Base-by-base conservation (phyloP, 1,140 invertebrate species). In the Drosophila santomea region DNA sequence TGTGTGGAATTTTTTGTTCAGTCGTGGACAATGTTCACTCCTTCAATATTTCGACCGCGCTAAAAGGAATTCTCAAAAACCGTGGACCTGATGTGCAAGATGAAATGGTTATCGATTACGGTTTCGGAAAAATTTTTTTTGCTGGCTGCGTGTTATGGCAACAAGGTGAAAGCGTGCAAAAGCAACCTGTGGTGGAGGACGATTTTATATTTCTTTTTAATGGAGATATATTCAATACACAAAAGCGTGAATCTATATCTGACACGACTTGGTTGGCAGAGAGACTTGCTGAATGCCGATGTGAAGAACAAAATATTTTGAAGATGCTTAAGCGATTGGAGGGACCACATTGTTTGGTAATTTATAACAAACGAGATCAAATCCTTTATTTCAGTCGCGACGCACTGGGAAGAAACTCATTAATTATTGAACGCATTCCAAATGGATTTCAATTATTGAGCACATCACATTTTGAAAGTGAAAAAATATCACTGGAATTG, bases 281-380 rank as follows among this genome's bases (percentile, higher is more conserved):
- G 0, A 32, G 67, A 51, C 23, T 90, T 4, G 10, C 11, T 3
- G 7, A 73, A 54, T 82, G 77, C 39, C n/a, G 51, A 36, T 35
- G 25, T 4, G 51, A 74, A 7, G 48, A 71, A 3, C n/a, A 69
- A 4, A 25, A 50, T 4, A 2, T 78, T 2, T 1, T 91, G 6
- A 12, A 28, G 17, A 32, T 80, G 11, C 32, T 90, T 0, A 74
- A 54, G 44, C 28, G 50, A 63, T 92, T 98, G 4, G 93, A 96
- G 76, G 98, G 98, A 15, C 98, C 98, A 41, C 98, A 95, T 93
- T 95, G 96, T 71, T 94, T 98, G 58, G 94, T 98, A 51, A 98
- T 96, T 91, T 97, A 94, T 92, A 93, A 97, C 82, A 95, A 94
- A 90, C 66, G 72, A 39, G 89, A 83, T 3, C 93, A 95, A 51